Base-by-base conservation (phyloP, 1,140 invertebrate genomes). In the Hypothenemus hampei region DNA sequence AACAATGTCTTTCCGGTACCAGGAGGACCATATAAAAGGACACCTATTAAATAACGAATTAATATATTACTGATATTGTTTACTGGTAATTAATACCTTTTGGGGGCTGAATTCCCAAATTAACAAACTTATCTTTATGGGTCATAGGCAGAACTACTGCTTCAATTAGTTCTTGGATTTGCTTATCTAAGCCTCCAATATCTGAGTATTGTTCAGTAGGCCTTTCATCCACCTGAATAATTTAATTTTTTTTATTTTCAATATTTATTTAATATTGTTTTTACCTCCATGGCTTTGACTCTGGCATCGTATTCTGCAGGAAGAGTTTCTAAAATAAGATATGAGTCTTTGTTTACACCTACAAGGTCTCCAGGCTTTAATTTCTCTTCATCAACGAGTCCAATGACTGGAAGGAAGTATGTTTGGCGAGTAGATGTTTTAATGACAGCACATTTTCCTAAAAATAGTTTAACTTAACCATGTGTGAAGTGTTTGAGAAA, bases 191-290 rank as follows among this genome's bases (percentile, higher is more conserved):
- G 3, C 97, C 97, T 69, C 97, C 97, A 74, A 99, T 98, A 76
- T 99, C 97, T 29, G 93, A 96, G 76, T 99, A 99, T 72, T 99
- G 96, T 73, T 99, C 97, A 29, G 94, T 98, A 1, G 97, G 97
- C 62, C 97, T 80, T 73, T 99, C 97, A 75, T 99, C 97, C 21
- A 57, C 55, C 50, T 52, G 35, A 4, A 15, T 22, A 44, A 35
- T 20, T 6, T 4, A 36, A 21, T 11, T n/a, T n/a, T n/a, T n/a
- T 6, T n/a, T 35, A 33, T 3, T 21, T 22, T 23, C 6, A 23
- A 44, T 37, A 8, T 15, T 39, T 10, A 45, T 4, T 16, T 26
- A 37, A 2, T 49, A 15, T 29, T 44, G 29, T 15, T 45, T 10
- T 45, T 0, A 99, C 97, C 75, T 99, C 97, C 97, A 99, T 99